Evolutionary conservation across 2,113 vertebrate genomes (phyloP), one percentile per base, ranked within the genome.

Genomic region (Ondatra zibethicus): DNA sequence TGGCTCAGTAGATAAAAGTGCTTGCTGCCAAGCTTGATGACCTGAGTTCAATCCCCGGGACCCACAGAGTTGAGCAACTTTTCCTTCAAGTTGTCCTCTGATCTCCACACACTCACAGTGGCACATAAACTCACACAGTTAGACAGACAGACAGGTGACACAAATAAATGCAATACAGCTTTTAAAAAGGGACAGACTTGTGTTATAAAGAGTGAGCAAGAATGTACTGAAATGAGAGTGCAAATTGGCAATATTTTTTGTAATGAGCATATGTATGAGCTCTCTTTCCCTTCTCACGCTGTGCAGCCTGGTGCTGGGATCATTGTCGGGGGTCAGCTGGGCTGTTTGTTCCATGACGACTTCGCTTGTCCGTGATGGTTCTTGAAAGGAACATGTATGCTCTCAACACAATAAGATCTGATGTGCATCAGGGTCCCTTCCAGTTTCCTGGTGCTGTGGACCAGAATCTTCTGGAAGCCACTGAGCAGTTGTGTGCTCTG

Each of bases 341-440:
- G 85, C 45, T 88, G 45, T 19, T 50, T 7, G 3, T 85, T 47
- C 39, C 29, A 33, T 13, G 42, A 33, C 12, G 31, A 12, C 36
- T 88, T 88, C 14, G 21, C 12, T 58, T 33, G 45, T 66, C 27
- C 39, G 9, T 27, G 23, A 63, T 17, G 25, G 50, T 19, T 72
- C 87, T 89, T 42, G 23, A n/a, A 75, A 52, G 68, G 42, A 42
- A 33, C 0, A 3, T 21, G n/a, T 6, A 25, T 3, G 52, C 31
- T 33, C 52, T 75, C 52, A 75, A 29, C 16, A 29, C n/a, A 33
- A 50, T 58, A 45, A 61, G 29, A 76, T 14, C 99, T 99, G 99
- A 99, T 99, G 94, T 99, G 99, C 99, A 99, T 99, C 99, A 99
- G 98, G 61, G 99, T 99, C 93, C 99, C 99, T 88, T 99, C 99